Evolutionary conservation across 2,797 vertebrate genomes (phyloP).

Genomic region (Cygnus olor): DNA sequence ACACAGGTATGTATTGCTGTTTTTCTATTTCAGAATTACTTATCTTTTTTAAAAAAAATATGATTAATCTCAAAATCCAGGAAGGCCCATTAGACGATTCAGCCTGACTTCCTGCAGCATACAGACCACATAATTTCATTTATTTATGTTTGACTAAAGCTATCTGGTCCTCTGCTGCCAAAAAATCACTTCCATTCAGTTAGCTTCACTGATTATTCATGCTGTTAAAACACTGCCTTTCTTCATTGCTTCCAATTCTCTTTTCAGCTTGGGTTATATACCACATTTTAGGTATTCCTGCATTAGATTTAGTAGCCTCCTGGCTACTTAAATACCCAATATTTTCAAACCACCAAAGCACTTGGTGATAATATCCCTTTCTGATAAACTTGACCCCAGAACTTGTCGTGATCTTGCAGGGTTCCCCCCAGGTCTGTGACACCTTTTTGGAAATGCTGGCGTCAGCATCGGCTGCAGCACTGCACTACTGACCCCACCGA

Average conservation of each 20-base stretch:
- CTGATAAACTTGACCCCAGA: neutral
- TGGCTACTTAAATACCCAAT: rapidly evolving
- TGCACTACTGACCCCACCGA: neutral
- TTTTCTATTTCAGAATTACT: neutral
- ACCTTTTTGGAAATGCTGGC: neutral
- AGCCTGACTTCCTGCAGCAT: neutral
- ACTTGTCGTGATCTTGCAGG: neutral
- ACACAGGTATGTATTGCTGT: rapidly evolving
- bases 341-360: neutral
- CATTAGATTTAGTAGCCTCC: rapidly evolving
- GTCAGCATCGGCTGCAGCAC: neutral
- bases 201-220: neutral
- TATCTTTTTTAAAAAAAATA: neutral
- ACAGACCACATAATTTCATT: neutral
- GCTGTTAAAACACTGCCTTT: neutral
- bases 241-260: neutral
- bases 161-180: neutral
- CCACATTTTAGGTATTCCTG: neutral
- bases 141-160: neutral
- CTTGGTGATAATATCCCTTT: no score
- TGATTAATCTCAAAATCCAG: neutral
- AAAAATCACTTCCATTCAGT: neutral
- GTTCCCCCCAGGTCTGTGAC: neutral
- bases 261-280: rapidly evolving
- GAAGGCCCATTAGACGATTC: neutral